A percentile compares a stretch with the other conserved stretches of the same genome.
Evolutionary conservation across 2,797 vertebrate genomes (phyloP).

Genomic region (Calcarius lapponicus): DNA sequence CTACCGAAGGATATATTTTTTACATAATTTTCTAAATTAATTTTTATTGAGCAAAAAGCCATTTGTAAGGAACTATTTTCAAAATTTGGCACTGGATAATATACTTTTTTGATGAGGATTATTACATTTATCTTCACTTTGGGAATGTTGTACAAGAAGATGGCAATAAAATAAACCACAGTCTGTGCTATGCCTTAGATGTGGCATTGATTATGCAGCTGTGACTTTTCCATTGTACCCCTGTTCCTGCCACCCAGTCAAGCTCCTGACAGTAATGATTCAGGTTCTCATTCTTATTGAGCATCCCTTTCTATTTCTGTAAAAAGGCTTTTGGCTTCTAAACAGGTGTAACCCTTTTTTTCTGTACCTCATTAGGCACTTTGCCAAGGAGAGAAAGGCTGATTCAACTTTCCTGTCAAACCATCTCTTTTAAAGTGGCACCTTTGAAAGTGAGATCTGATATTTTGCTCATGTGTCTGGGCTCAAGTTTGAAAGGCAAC

Average conservation of each 20-base stretch:
- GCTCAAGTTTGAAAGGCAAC: background rate
- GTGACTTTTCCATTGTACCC: background rate
- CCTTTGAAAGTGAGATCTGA: background rate
- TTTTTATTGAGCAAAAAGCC: background rate
- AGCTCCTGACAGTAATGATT: constrained; percentile 38
- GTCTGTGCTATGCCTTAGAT: background rate
- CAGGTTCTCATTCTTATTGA: constrained; percentile 39
- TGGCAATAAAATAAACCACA: background rate
- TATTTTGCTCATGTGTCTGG: background rate
- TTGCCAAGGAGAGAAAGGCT: constrained; percentile 47
- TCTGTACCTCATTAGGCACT: constrained; percentile 43
- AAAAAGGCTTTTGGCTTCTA: constrained; percentile 42
- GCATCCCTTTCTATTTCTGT: constrained; percentile 40
- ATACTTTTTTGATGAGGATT: background rate
- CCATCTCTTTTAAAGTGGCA: background rate
- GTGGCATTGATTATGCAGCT: background rate
- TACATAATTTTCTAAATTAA: background rate
- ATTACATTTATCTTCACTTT: background rate
- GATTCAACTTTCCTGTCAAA: constrained; percentile 54
- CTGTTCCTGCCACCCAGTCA: constrained; percentile 5
- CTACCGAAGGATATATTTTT: background rate
- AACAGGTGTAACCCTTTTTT: constrained; percentile 44
- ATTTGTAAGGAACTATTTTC: background rate
- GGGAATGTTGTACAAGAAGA: background rate
- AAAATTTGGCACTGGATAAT: background rate